Percentiles rank a stretch among this genome's conserved stretches.
phyloP scores from a whole-genome alignment of 2,113 vertebrate genomes.

The human region DNA sequence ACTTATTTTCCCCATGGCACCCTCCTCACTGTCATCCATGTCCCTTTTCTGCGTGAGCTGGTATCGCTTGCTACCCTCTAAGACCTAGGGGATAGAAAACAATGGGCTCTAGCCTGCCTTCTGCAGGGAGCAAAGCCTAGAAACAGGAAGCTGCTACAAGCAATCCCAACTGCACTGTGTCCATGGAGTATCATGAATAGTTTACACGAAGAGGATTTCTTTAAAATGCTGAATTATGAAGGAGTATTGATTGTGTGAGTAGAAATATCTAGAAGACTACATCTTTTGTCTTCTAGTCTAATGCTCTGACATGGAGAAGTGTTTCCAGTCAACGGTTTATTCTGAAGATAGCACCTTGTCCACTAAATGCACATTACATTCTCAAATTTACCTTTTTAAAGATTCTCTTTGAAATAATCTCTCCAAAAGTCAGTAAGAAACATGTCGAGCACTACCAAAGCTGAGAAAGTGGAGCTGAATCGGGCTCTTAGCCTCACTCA shows the following conservation, averaged over 20 bases:
- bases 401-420: background rate
- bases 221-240: constrained; percentile 70
- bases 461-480: background rate
- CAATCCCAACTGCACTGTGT: background rate
- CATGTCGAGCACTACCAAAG: background rate
- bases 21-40: background rate
- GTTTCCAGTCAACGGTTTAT: background rate
- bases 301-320: background rate
- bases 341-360: background rate
- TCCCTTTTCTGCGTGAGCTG: background rate
- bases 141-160: background rate
- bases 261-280: constrained; percentile 36
- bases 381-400: background rate
- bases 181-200: background rate
- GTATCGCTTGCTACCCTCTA: background rate
- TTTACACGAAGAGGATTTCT: constrained; percentile 56
- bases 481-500: background rate
- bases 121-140: background rate
- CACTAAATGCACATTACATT: background rate
- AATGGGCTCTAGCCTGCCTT: too few relatives aligned
- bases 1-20: background rate
- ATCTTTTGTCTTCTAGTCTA: constrained; percentile 37
- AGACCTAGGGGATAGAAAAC: background rate
- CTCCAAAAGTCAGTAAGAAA: background rate
- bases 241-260: constrained; percentile 55